phyloP scores from a whole-genome alignment of 2,888 invertebrate genomes.

The Eupithecia insigniata region DNA sequence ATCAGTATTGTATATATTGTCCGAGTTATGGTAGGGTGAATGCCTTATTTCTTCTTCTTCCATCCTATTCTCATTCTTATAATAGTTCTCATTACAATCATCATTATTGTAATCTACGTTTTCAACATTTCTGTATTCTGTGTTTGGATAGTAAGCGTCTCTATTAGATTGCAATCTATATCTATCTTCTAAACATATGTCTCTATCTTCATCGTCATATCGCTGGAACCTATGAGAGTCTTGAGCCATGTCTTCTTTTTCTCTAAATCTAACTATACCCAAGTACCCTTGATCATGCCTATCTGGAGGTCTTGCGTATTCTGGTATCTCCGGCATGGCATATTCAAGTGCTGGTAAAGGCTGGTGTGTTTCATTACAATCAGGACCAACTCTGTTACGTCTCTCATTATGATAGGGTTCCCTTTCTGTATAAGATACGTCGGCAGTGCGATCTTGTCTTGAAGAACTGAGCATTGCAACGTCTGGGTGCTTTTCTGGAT shows the following conservation, averaged over 20 bases:
- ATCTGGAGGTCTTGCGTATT: not conserved
- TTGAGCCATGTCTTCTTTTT: not conserved
- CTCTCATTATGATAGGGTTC: not conserved
- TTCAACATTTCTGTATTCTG: not conserved
- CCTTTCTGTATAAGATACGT: not conserved
- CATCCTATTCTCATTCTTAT: not conserved
- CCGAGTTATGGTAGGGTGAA: not conserved
- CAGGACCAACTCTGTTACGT: not conserved
- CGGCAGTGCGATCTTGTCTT: not conserved
- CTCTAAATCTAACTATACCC: not conserved
- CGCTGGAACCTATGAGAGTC: not conserved
- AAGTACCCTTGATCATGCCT: not conserved
- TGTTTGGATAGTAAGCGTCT: not conserved
- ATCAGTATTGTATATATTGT: not conserved
- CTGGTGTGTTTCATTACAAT: not conserved
- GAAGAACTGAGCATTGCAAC: not conserved
- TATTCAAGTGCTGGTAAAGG: not conserved
- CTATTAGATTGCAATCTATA: not conserved
- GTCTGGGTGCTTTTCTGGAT: not conserved
- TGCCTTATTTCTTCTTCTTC: not conserved
- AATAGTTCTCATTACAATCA: not conserved
- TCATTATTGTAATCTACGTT: not conserved
- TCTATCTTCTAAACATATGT: not conserved
- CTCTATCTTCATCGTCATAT: not conserved
- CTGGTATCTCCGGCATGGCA: not conserved